phyloP scores from a whole-genome alignment of 2,113 vertebrate genomes.

The Myiagra hebetior region DNA sequence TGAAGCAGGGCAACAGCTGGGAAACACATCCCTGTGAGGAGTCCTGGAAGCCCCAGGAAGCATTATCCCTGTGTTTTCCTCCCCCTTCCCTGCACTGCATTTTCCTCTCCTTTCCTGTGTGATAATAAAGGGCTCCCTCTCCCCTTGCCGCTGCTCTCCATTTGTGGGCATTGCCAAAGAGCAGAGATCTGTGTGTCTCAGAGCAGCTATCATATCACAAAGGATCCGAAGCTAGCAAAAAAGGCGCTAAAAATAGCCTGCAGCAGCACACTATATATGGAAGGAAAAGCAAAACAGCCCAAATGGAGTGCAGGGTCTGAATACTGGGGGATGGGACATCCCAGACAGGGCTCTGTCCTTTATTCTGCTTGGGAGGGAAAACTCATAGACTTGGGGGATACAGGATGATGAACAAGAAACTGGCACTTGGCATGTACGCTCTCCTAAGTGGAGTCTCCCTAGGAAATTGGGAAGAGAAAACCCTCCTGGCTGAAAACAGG shows the following conservation, averaged over 20 bases:
- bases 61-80: constrained; percentile 59
- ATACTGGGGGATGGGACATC: constrained; percentile 60
- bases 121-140: constrained; percentile 75
- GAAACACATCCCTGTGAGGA: neutral
- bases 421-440: neutral
- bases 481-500: neutral
- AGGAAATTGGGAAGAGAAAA: neutral
- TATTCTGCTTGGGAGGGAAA: neutral
- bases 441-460: neutral
- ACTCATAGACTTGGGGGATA: neutral
- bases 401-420: neutral
- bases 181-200: constrained; percentile 71
- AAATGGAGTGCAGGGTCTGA: constrained; percentile 55
- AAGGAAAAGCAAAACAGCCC: constrained; percentile 73
- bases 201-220: constrained; percentile 67
- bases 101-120: constrained; percentile 40
- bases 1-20: neutral
- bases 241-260: constrained; percentile 83
- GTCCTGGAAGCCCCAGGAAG: constrained; percentile 56
- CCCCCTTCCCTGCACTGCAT: constrained; percentile 12
- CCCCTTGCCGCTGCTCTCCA: constrained; percentile 75
- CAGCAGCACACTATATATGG: constrained; percentile 81
- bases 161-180: constrained; percentile 80
- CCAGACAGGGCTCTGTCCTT: neutral
- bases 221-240: constrained; percentile 71